Percentiles rank a stretch among this genome's conserved stretches.
These are phyloP conservation scores for Ceratina australensis DNA, from an alignment of 1,140 invertebrate species.

Conservation along the genomic window DNA sequence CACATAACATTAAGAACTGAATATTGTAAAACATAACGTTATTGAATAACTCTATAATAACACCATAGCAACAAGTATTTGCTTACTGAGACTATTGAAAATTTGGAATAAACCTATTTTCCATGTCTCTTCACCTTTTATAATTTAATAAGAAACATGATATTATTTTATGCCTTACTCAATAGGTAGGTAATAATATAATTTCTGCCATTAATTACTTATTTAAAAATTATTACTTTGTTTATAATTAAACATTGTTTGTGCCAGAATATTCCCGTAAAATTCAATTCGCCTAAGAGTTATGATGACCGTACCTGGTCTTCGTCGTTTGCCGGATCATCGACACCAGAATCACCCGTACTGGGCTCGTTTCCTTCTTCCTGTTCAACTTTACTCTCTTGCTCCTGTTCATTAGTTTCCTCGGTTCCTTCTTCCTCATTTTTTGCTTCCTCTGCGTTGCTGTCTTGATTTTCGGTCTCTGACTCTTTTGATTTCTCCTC, in stretches of 20 bases:
- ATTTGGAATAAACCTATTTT: background rate
- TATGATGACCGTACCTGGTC: conserved; percentile 69
- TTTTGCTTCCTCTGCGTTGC: conserved; percentile 10
- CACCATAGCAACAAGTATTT: too few species aligned
- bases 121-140: background rate
- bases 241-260: too few species aligned
- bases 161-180: background rate
- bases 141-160: background rate
- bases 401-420: conserved; percentile 16
- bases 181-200: background rate
- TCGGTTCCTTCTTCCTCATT: conserved; percentile 31
- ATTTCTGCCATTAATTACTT: background rate
- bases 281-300: conserved; percentile 26
- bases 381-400: conserved; percentile 39
- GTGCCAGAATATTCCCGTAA: conserved; percentile 1
- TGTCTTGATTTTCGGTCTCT: conserved; percentile 66
- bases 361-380: conserved; percentile 70
- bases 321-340: conserved; percentile 69
- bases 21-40: too few species aligned
- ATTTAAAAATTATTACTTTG: too few species aligned
- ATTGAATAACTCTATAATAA: too few species aligned
- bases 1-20: too few species aligned
- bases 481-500: conserved; percentile 15
- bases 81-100: background rate
- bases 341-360: conserved; percentile 72